phyloP scores from a whole-genome alignment of 2,113 vertebrate genomes.

The Phasianus colchicus region DNA sequence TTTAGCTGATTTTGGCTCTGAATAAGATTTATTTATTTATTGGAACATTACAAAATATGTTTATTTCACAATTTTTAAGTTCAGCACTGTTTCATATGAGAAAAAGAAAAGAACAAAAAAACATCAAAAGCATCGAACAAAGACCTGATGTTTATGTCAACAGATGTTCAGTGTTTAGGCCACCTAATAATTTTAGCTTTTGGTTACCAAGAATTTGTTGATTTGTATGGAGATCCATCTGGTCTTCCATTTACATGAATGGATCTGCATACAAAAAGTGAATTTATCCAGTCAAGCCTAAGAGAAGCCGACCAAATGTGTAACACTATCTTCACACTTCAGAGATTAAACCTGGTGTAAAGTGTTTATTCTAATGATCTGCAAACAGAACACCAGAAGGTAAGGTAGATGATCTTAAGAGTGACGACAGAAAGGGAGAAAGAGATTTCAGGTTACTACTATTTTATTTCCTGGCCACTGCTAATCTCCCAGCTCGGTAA shows the following conservation, averaged over 20 bases:
- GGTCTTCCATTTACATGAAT: slow-evolving; percentile 66
- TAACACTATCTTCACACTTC: slow-evolving; percentile 64
- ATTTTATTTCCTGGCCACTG: background rate
- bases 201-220: slow-evolving; percentile 75
- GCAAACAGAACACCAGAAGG: slow-evolving; percentile 54
- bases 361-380: slow-evolving; percentile 68
- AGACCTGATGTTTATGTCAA: slow-evolving; percentile 73
- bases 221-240: slow-evolving; percentile 74
- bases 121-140: slow-evolving; percentile 56
- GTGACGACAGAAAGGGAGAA: background rate
- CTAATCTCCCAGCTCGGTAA: background rate
- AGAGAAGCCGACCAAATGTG: slow-evolving; percentile 55
- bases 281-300: slow-evolving; percentile 72
- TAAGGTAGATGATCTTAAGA: background rate
- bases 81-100: slow-evolving; percentile 57
- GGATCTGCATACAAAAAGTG: slow-evolving; percentile 72
- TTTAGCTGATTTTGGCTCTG: slow-evolving; percentile 22
- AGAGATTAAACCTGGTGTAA: slow-evolving; percentile 34
- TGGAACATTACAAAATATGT: slow-evolving; percentile 36
- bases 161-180: slow-evolving; percentile 76
- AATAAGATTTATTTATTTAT: background rate
- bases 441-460: background rate
- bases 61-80: slow-evolving; percentile 64
- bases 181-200: slow-evolving; percentile 74
- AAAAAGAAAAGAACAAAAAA: slow-evolving; percentile 14